Conservation (phyloP, 2,113 vertebrate species). For the Megaceryle torquata region DNA sequence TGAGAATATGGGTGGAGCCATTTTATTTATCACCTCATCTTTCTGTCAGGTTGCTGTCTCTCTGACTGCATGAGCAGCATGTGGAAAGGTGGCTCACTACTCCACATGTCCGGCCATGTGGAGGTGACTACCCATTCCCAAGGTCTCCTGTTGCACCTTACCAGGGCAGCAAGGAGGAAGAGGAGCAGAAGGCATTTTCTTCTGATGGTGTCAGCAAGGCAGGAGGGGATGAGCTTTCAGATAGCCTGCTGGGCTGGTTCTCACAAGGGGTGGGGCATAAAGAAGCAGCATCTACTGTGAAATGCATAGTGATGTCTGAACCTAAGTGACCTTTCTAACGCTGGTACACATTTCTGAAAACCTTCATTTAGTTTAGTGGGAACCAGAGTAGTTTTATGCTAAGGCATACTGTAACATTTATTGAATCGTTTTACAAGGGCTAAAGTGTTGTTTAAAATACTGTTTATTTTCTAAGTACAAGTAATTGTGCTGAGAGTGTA, state of each 20-base stretch:
- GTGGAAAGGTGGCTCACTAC: background rate
- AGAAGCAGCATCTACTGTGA: background rate
- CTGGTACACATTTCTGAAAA: background rate
- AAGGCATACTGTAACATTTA: background rate
- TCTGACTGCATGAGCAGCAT: background rate
- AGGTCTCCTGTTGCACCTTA: background rate
- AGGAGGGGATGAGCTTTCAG: background rate
- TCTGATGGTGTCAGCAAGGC: background rate
- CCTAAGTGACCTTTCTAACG: background rate
- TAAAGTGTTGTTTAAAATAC: background rate
- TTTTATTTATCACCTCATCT: background rate
- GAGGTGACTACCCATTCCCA: background rate
- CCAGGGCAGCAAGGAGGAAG: background rate
- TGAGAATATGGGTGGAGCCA: rapidly evolving
- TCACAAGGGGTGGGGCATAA: background rate
- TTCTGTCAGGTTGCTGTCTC: background rate
- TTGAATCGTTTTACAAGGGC: background rate
- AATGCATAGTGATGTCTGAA: background rate
- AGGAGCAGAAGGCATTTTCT: background rate
- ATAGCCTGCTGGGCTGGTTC: background rate
- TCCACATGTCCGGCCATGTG: rapidly evolving
- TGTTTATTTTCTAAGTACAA: background rate
- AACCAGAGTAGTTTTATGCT: background rate
- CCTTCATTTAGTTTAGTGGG: background rate
- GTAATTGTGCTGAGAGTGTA: background rate